Base-by-base conservation (phyloP, 2,797 vertebrate genomes). In the Crenuchus spilurus region DNA sequence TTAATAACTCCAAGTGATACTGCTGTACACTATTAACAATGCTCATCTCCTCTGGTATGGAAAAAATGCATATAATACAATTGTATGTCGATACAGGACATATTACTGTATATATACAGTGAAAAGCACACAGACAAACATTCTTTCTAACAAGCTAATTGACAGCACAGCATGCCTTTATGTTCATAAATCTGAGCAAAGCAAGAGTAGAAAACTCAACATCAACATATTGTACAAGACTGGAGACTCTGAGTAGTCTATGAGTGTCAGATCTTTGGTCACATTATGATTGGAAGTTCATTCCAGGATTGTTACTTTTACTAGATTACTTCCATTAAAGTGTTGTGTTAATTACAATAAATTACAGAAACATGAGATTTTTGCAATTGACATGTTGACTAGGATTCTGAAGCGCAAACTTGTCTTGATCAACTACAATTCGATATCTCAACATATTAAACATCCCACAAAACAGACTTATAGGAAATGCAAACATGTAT, bases 11-110 rank as follows among this genome's bases (percentile, higher is more conserved):
- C 30, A 74, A 72, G 44, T 55, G 44, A 74, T 37, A 69, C 66
- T 71, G 6, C 30, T 51, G 57, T 22, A 58, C 58, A 68, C 42
- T 63, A 62, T 74, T 70, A 49, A 77, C 72, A 63, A 49, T 46
- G 42, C 33, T 16, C 49, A 26, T 46, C 46, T 28, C 46, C 11
- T 30, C 33, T 26, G 28, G 22, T 31, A 54, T 71, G 35, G 72
- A 73, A 72, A 37, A 72, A 48, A 51, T 26, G 28, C 42, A 14
- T n/a, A 74, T 41, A 58, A 52, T 13, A 61, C 8, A 51, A 33
- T 18, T 8, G 16, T 24, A 70, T 48, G 57, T 68, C 37, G 64
- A 51, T 60, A 63, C 14, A 70, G 24, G 18, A 22, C 14, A 9
- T 6, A 18, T 9, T 60, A 64, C 42, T 61, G 37, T 20, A 18